Base-by-base conservation (phyloP, 2,888 invertebrate species). In the Yponomeuta malinellus region DNA sequence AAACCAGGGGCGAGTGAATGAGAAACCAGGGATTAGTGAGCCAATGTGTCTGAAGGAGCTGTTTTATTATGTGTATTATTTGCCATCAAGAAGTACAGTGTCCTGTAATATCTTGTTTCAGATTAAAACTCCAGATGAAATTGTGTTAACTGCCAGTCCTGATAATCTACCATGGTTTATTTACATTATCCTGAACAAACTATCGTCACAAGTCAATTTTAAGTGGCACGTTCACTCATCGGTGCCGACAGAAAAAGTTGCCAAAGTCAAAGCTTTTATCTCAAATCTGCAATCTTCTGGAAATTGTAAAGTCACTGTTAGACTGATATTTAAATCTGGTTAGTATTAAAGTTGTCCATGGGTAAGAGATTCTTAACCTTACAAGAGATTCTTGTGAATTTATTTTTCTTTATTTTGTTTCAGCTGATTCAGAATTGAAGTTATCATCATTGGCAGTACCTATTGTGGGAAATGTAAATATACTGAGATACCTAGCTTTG, bases 301-400 rank as follows among this genome's bases (percentile, higher is more conserved):
- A 66, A 73, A 73, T 68, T 73, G 80, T 75, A 79, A 90, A 78
- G 78, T 95, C 37, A 93, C 94, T 72, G 75, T 96, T 48, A 93
- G 94, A 76, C 86, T 97, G 79, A 95, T 97, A 80, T 97, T 96
- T 94, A 96, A 96, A 92, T 90, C 94, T 87, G 94, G 96, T 96
- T 93, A 93, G 88, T 82, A 52, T 70, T 48, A 31, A 10, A 52
- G 15, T 12, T 59, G 52, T 59, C 3, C 52, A 4, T 12, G 4
- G 5, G 8, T 43, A 43, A 43, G 5, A 43, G 8, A 43, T 43
- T 43, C 43, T 43, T 43, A 43, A 43, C 8, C 43, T 59, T 12
- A 12, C 1, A 15, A 15, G 15, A 15, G 12, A 15, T 15, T 59
- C 15, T 4, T 15, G 52, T 12, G 52, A 12, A 15, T 59, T 59